These are phyloP conservation scores for Eptatretus burgeri DNA, from an alignment of 2,113 vertebrate genomes.

Conservation along the genomic window DNA sequence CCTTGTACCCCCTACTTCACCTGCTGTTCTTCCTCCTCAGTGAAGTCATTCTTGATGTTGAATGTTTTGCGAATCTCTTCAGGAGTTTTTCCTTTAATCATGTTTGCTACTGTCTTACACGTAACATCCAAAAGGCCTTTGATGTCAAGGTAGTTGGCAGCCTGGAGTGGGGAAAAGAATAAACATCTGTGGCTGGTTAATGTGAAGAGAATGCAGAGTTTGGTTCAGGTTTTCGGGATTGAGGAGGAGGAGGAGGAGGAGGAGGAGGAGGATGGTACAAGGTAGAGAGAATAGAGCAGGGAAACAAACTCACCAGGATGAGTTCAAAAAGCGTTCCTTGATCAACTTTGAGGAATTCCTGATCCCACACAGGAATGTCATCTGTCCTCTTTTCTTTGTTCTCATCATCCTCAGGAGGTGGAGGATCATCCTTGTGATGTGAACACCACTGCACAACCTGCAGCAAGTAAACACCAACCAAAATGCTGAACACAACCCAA, in stretches of 20 bases:
- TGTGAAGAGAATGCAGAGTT: too few relatives aligned
- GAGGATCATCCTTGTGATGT: conserved; percentile 95
- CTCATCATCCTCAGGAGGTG: conserved; percentile 88
- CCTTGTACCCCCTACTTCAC: conserved; percentile 16
- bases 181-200: too few relatives aligned
- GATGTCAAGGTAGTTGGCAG: conserved; percentile 97
- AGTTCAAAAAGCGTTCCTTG: conserved; percentile 96
- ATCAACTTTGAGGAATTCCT: conserved; percentile 98
- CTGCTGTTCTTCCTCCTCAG: conserved; percentile 97
- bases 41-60: conserved; percentile 99
- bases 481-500: too few relatives aligned
- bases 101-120: conserved; percentile 97
- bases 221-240: too few relatives aligned
- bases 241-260: too few relatives aligned
- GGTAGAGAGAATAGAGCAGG: neutral
- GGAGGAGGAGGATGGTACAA: too few relatives aligned
- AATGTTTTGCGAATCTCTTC: conserved; percentile 99
- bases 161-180: conserved; percentile 17
- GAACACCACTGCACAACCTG: conserved; percentile 99
- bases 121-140: conserved; percentile 96
- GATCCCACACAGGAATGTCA: conserved; percentile 97
- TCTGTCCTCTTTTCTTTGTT: conserved; percentile 98
- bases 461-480: neutral
- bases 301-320: conserved; percentile 43
- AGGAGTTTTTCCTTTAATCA: conserved; percentile 98